Conservation (phyloP, 2,797 vertebrate species). For the Centroberyx gerrardi region DNA sequence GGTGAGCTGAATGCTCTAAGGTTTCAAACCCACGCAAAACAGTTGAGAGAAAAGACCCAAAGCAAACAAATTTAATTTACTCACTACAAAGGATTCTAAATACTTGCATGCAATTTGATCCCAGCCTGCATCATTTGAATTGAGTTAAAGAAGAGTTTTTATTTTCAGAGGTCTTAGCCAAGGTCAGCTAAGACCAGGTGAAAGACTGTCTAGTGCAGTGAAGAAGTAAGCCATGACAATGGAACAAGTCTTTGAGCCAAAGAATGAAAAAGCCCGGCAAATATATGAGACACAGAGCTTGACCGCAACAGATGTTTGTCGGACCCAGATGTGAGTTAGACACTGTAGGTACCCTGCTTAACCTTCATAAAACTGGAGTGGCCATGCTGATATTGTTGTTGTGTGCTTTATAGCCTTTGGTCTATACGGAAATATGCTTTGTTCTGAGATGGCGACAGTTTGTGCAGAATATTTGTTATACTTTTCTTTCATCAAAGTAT, state of each 20-base stretch:
- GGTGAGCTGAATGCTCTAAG: constrained; percentile 61
- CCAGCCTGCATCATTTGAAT: constrained; percentile 46
- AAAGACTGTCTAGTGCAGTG: constrained; percentile 51
- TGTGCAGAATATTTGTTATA: neutral
- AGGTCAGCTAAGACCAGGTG: constrained; percentile 55
- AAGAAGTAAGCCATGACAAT: constrained; percentile 46
- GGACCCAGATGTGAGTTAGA: constrained; percentile 59
- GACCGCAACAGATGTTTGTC: constrained; percentile 56
- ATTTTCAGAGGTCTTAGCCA: constrained; percentile 53
- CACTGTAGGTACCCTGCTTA: neutral
- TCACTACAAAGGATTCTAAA: constrained; percentile 56
- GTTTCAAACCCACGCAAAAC: constrained; percentile 49
- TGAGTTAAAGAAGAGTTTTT: constrained; percentile 51
- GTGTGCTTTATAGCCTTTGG: neutral
- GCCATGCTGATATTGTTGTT: constrained; percentile 2
- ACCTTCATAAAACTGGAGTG: constrained; percentile 5
- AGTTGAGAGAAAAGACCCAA: constrained; percentile 43
- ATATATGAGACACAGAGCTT: constrained; percentile 33
- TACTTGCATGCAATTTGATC: constrained; percentile 59
- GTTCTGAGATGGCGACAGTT: neutral
- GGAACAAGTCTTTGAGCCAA: constrained; percentile 38
- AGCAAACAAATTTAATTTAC: constrained; percentile 65
- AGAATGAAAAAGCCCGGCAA: constrained; percentile 41
- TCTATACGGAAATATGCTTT: neutral
- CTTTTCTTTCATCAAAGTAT: too few relatives aligned